phyloP scores from a whole-genome alignment of 2,113 vertebrate species.

The Anser brachyrhynchus region DNA sequence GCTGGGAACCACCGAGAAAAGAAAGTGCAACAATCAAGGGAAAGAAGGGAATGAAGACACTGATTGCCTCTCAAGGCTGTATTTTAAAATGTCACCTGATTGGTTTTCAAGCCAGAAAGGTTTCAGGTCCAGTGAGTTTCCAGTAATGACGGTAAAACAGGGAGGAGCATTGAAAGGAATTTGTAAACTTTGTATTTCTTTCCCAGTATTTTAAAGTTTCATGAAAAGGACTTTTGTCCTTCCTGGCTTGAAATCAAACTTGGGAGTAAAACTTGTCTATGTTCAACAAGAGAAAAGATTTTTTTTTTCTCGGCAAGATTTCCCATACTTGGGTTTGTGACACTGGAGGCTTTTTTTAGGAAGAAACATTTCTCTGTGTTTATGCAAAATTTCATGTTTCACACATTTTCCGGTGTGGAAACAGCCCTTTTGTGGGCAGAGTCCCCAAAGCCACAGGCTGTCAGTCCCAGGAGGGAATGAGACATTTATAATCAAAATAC shows the following conservation, averaged over 20 bases:
- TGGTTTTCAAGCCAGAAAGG: slow-evolving; percentile 42
- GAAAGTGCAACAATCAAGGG: not conserved
- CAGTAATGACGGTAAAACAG: slow-evolving; percentile 39
- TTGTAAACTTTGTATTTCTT: slow-evolving; percentile 39
- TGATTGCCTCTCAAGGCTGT: slow-evolving; percentile 32
- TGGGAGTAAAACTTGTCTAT: not conserved
- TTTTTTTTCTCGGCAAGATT: not conserved
- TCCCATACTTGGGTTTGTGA: not conserved
- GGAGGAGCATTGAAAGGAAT: slow-evolving; percentile 26
- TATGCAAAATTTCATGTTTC: not conserved
- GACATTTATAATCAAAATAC: not conserved
- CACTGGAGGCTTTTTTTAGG: not conserved
- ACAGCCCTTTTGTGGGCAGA: not conserved
- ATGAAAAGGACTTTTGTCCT: slow-evolving; percentile 50
- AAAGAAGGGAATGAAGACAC: slow-evolving; percentile 39
- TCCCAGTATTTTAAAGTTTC: not conserved
- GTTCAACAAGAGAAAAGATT: slow-evolving; percentile 14
- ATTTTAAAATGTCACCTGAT: slow-evolving; percentile 29
- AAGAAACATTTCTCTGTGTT: not conserved
- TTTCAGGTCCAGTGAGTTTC: slow-evolving; percentile 36
- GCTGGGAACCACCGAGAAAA: not conserved
- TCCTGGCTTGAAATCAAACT: slow-evolving; percentile 16
- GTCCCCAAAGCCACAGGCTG: not conserved
- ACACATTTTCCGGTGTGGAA: not conserved
- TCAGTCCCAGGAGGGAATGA: not conserved